These are phyloP conservation scores for Xyrauchen texanus DNA, from an alignment of 2,113 vertebrate species.

Conservation along the genomic window DNA sequence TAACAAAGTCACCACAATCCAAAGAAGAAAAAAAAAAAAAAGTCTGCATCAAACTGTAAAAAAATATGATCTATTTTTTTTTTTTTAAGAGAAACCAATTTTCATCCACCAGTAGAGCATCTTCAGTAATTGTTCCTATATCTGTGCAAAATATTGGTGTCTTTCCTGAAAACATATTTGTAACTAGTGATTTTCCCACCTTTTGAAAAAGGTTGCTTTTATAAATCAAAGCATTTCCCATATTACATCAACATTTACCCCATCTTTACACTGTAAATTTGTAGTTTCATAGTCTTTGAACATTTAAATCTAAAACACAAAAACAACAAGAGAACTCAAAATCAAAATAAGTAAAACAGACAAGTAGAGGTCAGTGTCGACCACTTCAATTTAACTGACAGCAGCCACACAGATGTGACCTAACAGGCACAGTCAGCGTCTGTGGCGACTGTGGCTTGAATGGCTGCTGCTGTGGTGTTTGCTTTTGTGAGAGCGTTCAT, in stretches of 20 bases:
- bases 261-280: constrained; percentile 82
- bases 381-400: background rate
- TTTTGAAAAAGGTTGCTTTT: constrained; percentile 72
- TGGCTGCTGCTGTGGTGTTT: constrained; percentile 89
- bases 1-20: constrained; percentile 62
- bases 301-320: constrained; percentile 63
- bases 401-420: background rate
- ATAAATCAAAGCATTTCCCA: constrained; percentile 80
- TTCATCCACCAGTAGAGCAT: constrained; percentile 79
- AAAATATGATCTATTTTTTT: constrained; percentile 79
- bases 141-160: constrained; percentile 82
- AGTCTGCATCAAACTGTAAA: constrained; percentile 87
- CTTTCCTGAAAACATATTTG: constrained; percentile 70
- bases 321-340: constrained; percentile 28
- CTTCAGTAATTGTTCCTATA: constrained; percentile 70
- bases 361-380: constrained; percentile 23
- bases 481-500: constrained; percentile 91
- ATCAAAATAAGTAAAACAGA: constrained; percentile 35
- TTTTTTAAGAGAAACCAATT: constrained; percentile 75
- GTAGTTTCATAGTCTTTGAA: constrained; percentile 70
- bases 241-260: constrained; percentile 71
- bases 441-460: constrained; percentile 89
- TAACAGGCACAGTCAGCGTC: constrained; percentile 76
- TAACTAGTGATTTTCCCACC: constrained; percentile 57
- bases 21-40: constrained; percentile 59